Evolutionary conservation across 92 coral and sea anemone species (phyloP).

Genomic region (Epizoanthus illoricatus): DNA sequence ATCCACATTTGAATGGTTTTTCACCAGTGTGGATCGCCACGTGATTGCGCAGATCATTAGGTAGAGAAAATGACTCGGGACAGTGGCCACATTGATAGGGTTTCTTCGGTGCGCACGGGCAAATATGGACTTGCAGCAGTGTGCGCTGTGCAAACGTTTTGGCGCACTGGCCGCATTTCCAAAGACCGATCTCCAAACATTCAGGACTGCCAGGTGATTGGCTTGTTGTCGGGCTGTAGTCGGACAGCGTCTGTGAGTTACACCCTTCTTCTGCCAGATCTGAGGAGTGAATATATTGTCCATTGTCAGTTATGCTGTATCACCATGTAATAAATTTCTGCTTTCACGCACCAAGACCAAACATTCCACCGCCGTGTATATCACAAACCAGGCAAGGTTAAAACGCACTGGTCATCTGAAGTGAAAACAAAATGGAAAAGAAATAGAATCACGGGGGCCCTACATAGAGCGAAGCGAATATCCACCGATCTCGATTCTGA

Average conservation of each 20-base stretch:
- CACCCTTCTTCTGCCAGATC: constrained; percentile 17
- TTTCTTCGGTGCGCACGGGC: constrained; percentile 77
- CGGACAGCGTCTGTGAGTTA: neutral
- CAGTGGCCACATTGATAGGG: constrained; percentile 93
- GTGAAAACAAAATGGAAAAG: too few species aligned
- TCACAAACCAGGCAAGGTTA: too few species aligned
- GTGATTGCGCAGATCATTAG: constrained; percentile 90
- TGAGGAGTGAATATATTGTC: neutral
- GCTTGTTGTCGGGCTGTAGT: constrained; percentile 4
- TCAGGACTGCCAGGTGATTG: constrained; percentile 45
- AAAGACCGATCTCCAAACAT: constrained; percentile 57
- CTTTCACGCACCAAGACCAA: too few species aligned
- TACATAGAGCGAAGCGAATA: too few species aligned
- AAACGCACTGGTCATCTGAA: too few species aligned
- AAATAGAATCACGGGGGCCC: too few species aligned
- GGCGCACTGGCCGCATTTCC: constrained; percentile 90
- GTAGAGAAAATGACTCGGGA: constrained; percentile 82
- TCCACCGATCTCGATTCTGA: too few species aligned
- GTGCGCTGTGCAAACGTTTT: constrained; percentile 86
- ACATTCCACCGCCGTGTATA: too few species aligned
- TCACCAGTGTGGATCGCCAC: constrained; percentile 86
- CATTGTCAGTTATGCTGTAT: neutral
- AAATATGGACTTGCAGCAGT: constrained; percentile 76
- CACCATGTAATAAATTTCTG: too few species aligned
- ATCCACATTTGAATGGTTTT: constrained; percentile 95